Evolutionary conservation across 2,888 invertebrate species (phyloP).

Genomic region (Slavum lentiscoides): DNA sequence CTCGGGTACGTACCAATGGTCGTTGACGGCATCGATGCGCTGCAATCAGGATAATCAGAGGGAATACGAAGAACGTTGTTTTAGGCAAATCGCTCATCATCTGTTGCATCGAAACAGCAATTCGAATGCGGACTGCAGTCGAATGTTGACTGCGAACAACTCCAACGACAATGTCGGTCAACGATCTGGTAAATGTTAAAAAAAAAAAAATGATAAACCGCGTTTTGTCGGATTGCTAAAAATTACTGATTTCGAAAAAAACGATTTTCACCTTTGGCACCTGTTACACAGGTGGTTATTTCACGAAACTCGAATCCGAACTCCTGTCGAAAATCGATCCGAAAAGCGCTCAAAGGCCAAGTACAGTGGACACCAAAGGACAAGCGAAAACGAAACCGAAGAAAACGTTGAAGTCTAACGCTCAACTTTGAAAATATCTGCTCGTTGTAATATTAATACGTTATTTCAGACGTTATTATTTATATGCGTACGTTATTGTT

Average conservation of each 20-base stretch:
- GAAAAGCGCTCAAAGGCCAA: conserved; percentile 23
- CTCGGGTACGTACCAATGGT: conserved; percentile 66
- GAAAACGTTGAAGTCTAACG: conserved; percentile 27
- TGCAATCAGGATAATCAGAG: conserved; percentile 88
- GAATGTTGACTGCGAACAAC: not conserved
- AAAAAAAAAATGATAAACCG: not conserved
- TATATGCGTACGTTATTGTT: not conserved
- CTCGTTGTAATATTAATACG: not conserved
- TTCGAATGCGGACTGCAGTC: conserved; percentile 31
- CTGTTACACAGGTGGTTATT: conserved; percentile 70
- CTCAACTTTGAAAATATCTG: not conserved
- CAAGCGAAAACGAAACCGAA: conserved; percentile 26
- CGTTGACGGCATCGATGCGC: conserved; percentile 73
- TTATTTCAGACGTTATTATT: conserved; percentile 15
- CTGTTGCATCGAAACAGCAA: conserved; percentile 30
- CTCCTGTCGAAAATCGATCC: conserved; percentile 40
- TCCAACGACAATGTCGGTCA: not conserved
- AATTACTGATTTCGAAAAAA: not conserved
- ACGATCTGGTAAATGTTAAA: conserved; percentile 14
- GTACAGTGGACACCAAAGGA: conserved; percentile 21
- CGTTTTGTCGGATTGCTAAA: not conserved
- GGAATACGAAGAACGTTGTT: conserved; percentile 73
- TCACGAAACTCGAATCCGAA: conserved; percentile 74
- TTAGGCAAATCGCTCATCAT: conserved; percentile 40
- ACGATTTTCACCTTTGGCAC: not conserved